These are phyloP conservation scores for Lissonota sp. DNA, from an alignment of 2,888 invertebrate species.

Conservation along the genomic window DNA sequence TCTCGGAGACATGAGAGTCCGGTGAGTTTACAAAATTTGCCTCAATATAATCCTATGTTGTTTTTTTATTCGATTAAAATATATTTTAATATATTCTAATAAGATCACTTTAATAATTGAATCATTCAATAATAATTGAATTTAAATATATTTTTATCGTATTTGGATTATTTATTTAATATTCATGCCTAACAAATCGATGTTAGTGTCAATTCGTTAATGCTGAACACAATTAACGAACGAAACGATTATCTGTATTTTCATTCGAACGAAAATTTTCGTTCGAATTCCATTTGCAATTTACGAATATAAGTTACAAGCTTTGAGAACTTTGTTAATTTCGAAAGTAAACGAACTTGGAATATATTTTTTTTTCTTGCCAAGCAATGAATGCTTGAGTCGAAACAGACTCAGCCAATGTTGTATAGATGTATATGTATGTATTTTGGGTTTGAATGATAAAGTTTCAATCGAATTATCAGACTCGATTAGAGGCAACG, in stretches of 20 bases:
- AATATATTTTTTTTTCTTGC: neutral
- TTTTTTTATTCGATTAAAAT: neutral
- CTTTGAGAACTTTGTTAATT: constrained; percentile 31
- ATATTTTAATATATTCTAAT: neutral
- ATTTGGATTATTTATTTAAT: too few species aligned
- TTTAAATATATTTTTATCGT: too few species aligned
- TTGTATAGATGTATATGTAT: constrained; percentile 16
- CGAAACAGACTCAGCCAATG: constrained; percentile 14
- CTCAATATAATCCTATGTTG: too few species aligned
- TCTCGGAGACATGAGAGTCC: constrained; percentile 89
- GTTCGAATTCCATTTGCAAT: constrained; percentile 6
- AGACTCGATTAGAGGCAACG: constrained; percentile 54
- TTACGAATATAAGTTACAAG: constrained; percentile 10
- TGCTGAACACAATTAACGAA: too few species aligned
- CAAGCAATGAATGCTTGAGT: constrained; percentile 22
- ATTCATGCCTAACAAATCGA: too few species aligned
- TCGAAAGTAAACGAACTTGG: constrained; percentile 22
- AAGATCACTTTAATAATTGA: too few species aligned
- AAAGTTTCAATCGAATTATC: constrained; percentile 62
- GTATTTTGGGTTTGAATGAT: constrained; percentile 47
- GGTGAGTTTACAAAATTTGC: constrained; percentile 84
- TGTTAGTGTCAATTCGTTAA: too few species aligned
- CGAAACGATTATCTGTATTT: too few species aligned
- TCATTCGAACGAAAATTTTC: neutral
- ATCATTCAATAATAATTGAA: too few species aligned